Percentiles rank a stretch among this genome's conserved stretches.
phyloP scores from a whole-genome alignment of 2,113 vertebrate genomes.

The Canis aureus region DNA sequence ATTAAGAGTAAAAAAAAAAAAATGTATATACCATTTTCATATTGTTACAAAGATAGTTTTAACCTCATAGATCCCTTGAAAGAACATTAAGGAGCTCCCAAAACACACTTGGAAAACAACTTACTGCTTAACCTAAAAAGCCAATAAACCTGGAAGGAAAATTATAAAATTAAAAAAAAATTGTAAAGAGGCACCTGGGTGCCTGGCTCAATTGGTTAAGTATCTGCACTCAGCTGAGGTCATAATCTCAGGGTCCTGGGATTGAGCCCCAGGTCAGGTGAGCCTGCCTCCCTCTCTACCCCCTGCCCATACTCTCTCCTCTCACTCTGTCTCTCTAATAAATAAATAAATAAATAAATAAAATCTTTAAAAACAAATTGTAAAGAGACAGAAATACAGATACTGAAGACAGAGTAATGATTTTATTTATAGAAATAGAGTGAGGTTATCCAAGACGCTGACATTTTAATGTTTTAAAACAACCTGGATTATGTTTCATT shows the following conservation, averaged over 20 bases:
- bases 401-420: not conserved
- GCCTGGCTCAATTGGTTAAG: too few species aligned
- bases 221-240: too few species aligned
- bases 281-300: too few species aligned
- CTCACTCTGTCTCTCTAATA: too few species aligned
- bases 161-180: slow-evolving; percentile 40
- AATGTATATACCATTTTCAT: not conserved
- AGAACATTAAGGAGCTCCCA: not conserved
- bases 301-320: too few species aligned
- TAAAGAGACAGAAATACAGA: not conserved
- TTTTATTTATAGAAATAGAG: slow-evolving; percentile 34
- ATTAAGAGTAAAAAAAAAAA: not conserved
- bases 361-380: not conserved
- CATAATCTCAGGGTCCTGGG: too few species aligned
- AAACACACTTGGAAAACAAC: not conserved
- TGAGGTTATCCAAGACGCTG: not conserved
- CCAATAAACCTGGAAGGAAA: not conserved
- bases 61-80: not conserved
- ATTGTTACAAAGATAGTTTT: slow-evolving; percentile 22
- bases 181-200: not conserved
- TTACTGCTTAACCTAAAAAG: slow-evolving; percentile 25
- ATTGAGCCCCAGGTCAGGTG: too few species aligned
- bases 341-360: too few species aligned
- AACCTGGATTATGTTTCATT: not conserved
- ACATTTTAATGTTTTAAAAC: not conserved